Evolutionary conservation across 2,113 vertebrate species (phyloP).

Genomic region (Leuciscus idus): DNA sequence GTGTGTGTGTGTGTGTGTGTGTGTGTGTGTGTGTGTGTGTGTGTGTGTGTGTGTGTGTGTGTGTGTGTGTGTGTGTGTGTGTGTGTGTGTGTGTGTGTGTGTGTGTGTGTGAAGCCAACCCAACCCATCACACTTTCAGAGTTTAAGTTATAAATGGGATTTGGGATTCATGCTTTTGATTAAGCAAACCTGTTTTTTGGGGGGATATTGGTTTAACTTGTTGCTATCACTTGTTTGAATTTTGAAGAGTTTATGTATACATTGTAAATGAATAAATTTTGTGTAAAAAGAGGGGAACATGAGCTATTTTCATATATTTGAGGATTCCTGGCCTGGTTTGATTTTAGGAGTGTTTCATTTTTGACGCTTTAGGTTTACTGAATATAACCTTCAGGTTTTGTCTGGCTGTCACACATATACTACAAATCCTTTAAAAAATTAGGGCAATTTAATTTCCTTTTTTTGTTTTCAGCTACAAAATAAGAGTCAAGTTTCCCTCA

Average conservation of each 20-base stretch:
- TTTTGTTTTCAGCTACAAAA: neutral
- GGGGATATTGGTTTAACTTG: constrained; percentile 79
- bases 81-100: constrained; percentile 54
- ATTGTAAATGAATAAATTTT: constrained; percentile 97
- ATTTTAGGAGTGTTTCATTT: neutral
- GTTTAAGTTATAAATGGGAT: constrained; percentile 27
- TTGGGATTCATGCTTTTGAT: constrained; percentile 80
- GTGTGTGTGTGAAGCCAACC: constrained; percentile 35
- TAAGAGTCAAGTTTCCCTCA: neutral
- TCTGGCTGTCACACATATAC: neutral
- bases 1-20: constrained; percentile 52
- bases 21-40: constrained; percentile 68
- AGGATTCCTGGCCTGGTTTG: neutral
- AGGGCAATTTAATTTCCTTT: neutral
- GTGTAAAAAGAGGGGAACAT: constrained; percentile 92
- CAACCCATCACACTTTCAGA: constrained; percentile 30
- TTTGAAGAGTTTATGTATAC: constrained; percentile 95
- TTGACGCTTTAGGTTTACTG: neutral
- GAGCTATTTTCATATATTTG: constrained; percentile 66
- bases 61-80: constrained; percentile 52
- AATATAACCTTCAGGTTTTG: neutral
- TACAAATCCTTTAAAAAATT: constrained; percentile 13
- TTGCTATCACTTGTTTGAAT: constrained; percentile 85
- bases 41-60: constrained; percentile 45
- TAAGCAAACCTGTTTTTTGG: constrained; percentile 76